Percentiles rank a stretch among this genome's conserved stretches.
phyloP scores from a whole-genome alignment of 2,888 invertebrate genomes.

The Agriotes lineatus region DNA sequence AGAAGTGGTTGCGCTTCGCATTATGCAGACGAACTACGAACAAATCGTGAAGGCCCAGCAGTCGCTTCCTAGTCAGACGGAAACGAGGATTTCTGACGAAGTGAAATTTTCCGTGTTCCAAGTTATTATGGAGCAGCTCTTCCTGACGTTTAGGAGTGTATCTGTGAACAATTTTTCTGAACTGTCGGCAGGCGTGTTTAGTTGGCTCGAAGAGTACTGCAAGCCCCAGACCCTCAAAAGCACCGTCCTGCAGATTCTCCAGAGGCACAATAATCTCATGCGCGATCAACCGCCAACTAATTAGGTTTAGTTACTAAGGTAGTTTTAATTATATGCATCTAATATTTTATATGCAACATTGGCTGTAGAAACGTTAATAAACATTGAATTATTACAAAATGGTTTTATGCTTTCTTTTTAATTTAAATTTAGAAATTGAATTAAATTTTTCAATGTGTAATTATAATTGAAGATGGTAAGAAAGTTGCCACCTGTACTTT shows the following conservation, averaged over 20 bases:
- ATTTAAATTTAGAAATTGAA: too few species aligned
- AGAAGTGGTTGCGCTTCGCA: conserved; percentile 92
- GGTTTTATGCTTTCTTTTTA: too few species aligned
- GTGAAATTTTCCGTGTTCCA: conserved; percentile 98
- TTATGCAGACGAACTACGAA: conserved; percentile 95
- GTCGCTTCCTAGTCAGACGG: conserved; percentile 88
- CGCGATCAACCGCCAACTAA: conserved; percentile 24
- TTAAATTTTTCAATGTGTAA: too few species aligned
- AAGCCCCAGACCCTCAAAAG: conserved; percentile 93
- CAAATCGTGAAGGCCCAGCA: conserved; percentile 97
- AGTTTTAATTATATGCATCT: too few species aligned
- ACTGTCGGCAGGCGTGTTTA: conserved; percentile 93
- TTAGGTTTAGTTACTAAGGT: too few species aligned
- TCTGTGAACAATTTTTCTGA: conserved; percentile 93
- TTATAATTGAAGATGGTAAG: too few species aligned
- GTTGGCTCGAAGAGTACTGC: conserved; percentile 97
- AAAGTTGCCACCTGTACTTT: too few species aligned
- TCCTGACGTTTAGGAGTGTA: conserved; percentile 90
- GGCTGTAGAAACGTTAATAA: too few species aligned
- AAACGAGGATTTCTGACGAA: conserved; percentile 92
- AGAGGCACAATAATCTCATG: conserved; percentile 69
- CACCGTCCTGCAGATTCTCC: conserved; percentile 82
- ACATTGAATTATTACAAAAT: too few species aligned
- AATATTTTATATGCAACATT: too few species aligned
- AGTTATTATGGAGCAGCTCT: conserved; percentile 93